A percentile compares a stretch with the other conserved stretches of the same genome.
Evolutionary conservation across 2,888 invertebrate genomes (phyloP).

Genomic region (Dilophus febrilis): DNA sequence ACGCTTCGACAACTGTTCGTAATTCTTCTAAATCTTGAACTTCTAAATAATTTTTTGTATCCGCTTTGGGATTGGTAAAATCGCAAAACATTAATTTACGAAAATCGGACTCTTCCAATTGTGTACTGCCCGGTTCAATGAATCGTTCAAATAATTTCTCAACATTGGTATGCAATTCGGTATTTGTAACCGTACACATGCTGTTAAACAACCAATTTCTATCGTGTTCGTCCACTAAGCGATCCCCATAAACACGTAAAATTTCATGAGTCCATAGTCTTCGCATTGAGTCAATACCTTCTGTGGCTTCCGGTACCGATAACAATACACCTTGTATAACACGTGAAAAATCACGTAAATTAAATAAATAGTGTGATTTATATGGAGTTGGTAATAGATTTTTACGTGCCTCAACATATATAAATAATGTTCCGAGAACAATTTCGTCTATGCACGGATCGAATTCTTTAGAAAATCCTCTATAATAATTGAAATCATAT

Average conservation of each 20-base stretch:
- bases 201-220: conserved; percentile 63
- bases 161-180: conserved; percentile 47
- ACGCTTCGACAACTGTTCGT: conserved; percentile 68
- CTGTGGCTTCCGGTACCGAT: conserved; percentile 83
- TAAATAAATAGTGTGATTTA: conserved; percentile 90
- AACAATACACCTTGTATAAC: conserved; percentile 83
- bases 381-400: conserved; percentile 80
- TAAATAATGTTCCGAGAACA: conserved; percentile 67
- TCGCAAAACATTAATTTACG: conserved; percentile 84
- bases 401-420: conserved; percentile 68
- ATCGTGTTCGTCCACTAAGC: conserved; percentile 71
- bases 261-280: conserved; percentile 91
- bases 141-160: conserved; percentile 54
- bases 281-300: conserved; percentile 70
- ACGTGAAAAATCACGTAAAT: conserved; percentile 82
- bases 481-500: conserved; percentile 18
- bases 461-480: conserved; percentile 88
- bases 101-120: conserved; percentile 66
- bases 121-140: conserved; percentile 21
- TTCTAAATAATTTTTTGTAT: conserved; percentile 75
- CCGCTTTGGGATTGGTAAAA: conserved; percentile 86
- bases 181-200: conserved; percentile 30
- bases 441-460: conserved; percentile 83
- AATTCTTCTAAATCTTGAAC: conserved; percentile 68
- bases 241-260: conserved; percentile 80